A percentile compares a stretch with the other conserved stretches of the same genome.
Evolutionary conservation across 2,113 vertebrate genomes (phyloP).

Genomic region (Aegithalos caudatus): DNA sequence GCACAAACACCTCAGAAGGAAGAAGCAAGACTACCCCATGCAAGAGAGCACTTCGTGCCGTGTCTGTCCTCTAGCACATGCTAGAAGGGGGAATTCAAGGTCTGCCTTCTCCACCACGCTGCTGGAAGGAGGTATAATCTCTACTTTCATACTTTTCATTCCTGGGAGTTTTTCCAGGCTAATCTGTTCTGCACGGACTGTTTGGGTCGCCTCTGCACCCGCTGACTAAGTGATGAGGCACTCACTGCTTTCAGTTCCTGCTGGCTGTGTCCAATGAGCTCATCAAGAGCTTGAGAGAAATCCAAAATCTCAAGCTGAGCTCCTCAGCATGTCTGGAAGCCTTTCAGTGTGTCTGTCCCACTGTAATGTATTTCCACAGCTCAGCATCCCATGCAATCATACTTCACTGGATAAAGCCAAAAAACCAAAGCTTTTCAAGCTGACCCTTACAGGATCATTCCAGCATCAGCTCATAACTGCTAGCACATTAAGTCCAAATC

Average conservation of each 20-base stretch:
- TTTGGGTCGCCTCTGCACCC: not conserved
- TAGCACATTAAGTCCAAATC: not conserved
- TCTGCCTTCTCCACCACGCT: not conserved
- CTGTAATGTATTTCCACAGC: not conserved
- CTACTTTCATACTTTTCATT: not conserved
- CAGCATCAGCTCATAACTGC: not conserved
- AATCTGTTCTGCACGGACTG: not conserved
- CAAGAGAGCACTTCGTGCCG: not conserved
- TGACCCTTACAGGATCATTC: not conserved
- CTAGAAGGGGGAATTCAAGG: not conserved
- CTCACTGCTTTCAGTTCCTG: not conserved
- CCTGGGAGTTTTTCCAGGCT: constrained; percentile 5
- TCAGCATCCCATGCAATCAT: not conserved
- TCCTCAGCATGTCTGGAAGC: not conserved
- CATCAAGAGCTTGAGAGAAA: constrained; percentile 11
- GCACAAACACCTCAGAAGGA: not conserved
- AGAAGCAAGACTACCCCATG: not conserved
- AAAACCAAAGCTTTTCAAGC: not conserved
- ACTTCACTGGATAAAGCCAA: not conserved
- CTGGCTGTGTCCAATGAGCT: not conserved
- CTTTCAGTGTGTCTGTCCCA: not conserved
- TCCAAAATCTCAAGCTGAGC: not conserved
- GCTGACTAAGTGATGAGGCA: not conserved
- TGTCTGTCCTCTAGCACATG: fast-evolving
- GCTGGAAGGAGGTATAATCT: not conserved